Base-by-base conservation (phyloP, 2,113 vertebrate species). In the Labrus mixtus region DNA sequence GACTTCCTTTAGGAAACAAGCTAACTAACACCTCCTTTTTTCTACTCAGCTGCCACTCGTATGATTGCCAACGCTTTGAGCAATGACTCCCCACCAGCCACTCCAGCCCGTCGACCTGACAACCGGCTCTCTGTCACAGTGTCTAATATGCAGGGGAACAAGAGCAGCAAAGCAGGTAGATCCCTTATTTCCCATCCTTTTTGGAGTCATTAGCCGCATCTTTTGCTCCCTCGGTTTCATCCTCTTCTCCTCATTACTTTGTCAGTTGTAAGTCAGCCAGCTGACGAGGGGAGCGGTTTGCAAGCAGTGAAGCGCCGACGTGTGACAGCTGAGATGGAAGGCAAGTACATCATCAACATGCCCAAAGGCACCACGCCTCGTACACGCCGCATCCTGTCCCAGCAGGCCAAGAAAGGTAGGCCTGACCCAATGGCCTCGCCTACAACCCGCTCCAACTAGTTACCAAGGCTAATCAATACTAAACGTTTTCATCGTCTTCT, bases 261-360 rank as follows among this genome's bases (percentile, higher is more conserved):
- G 10, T 37, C 81, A 95, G 96, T 91, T 29, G 59, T 94, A 57
- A 90, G 90, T 59, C 79, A 86, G 19, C 78, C 81, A 3, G 94
- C 89, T 0, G 94, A 94, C 0, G 94, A 96, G 48, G 92, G 89
- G 36, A 90, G 93, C 11, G 70, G 73, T 10, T 54, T 89, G 8
- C 87, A 95, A 0, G 83, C 90, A 37, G 86, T 92, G 53, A 99
- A 98, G 88, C 93, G 87, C 0, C 94, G 97, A 5, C 93, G 96
- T 0, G 97, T 98, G 65, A 99, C 97, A 0, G 96, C 96, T 0
- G 97, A 99, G 90, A 99, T 98, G 95, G 97, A 99, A 87, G 97
- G 97, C 65, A 99, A 99, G 73, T 99, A 98, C 90, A 95, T 98
- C 73, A 94, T 99, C 92, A 96, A 95, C 93, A 98, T 99, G 97